These are phyloP conservation scores for Vipera latastei DNA, from an alignment of 2,797 vertebrate genomes.

Conservation along the genomic window DNA sequence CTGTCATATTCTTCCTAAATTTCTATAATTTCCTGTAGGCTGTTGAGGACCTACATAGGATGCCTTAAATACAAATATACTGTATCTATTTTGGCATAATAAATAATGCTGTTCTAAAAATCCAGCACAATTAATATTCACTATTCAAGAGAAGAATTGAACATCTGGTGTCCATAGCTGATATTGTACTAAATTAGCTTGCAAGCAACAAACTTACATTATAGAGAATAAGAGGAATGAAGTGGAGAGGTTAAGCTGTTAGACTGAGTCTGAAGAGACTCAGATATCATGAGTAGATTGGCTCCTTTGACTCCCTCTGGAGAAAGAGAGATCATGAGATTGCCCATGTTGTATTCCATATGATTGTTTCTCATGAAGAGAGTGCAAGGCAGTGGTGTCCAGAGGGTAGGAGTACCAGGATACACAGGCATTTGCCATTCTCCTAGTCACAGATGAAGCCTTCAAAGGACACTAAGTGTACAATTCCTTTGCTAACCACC, in stretches of 20 bases:
- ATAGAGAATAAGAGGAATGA: neutral
- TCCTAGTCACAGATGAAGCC: too few species aligned
- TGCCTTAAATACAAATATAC: neutral
- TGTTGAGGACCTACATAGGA: neutral
- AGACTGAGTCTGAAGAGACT: neutral
- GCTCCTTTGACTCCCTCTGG: too few species aligned
- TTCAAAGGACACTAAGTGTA: neutral
- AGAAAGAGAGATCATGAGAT: neutral
- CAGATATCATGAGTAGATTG: too few species aligned
- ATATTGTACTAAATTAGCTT: neutral
- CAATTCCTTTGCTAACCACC: too few species aligned
- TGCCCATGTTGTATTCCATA: neutral
- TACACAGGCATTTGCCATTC: too few species aligned
- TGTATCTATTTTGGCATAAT: neutral
- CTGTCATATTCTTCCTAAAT: neutral
- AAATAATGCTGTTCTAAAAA: neutral
- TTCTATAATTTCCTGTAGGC: neutral
- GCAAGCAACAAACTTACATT: neutral
- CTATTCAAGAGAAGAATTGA: neutral
- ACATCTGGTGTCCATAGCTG: too few species aligned
- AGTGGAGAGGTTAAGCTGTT: neutral
- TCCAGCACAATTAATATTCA: neutral
- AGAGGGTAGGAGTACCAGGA: too few species aligned
- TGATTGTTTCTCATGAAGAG: neutral
- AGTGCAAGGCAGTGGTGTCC: too few species aligned